Conservation (phyloP, 2,113 vertebrate species). For the Muntiacus reevesi region DNA sequence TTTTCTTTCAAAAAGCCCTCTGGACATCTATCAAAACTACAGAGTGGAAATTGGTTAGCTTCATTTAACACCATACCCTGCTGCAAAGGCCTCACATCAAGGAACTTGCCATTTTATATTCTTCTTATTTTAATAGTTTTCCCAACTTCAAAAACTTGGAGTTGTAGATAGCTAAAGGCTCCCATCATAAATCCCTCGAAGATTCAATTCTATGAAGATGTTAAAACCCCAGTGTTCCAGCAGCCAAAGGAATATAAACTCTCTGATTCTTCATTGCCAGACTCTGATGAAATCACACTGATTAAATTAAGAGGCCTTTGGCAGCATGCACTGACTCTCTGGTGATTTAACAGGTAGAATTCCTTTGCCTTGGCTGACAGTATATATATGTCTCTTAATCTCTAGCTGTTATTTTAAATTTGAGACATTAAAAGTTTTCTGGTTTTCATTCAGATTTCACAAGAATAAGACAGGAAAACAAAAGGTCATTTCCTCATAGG, state of each 20-base stretch:
- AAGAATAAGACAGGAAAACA: neutral
- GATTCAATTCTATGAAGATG: slow-evolving; percentile 29
- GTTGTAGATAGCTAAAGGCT: slow-evolving; percentile 14
- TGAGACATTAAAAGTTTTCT: slow-evolving; percentile 23
- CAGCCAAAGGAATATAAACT: neutral
- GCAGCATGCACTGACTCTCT: neutral
- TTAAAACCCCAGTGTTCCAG: slow-evolving; percentile 16
- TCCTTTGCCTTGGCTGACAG: neutral
- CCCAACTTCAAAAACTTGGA: slow-evolving; percentile 25
- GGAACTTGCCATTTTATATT: slow-evolving; percentile 44
- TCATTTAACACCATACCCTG: slow-evolving; percentile 53
- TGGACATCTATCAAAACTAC: slow-evolving; percentile 60
- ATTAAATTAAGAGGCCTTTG: slow-evolving; percentile 11
- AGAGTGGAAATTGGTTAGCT: slow-evolving; percentile 54
- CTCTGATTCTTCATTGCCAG: slow-evolving; percentile 1
- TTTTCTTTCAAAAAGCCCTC: slow-evolving; percentile 61
- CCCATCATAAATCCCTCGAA: neutral
- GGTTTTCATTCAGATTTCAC: slow-evolving; percentile 29
- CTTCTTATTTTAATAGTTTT: slow-evolving; percentile 59
- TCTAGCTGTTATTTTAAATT: slow-evolving; percentile 10
- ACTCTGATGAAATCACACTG: neutral
- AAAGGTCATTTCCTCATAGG: slow-evolving; percentile 2
- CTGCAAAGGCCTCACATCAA: slow-evolving; percentile 40
- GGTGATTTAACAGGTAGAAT: neutral
- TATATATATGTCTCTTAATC: neutral